Base-by-base conservation (phyloP, 2,888 invertebrate genomes). In the Lasioglossum morio region DNA sequence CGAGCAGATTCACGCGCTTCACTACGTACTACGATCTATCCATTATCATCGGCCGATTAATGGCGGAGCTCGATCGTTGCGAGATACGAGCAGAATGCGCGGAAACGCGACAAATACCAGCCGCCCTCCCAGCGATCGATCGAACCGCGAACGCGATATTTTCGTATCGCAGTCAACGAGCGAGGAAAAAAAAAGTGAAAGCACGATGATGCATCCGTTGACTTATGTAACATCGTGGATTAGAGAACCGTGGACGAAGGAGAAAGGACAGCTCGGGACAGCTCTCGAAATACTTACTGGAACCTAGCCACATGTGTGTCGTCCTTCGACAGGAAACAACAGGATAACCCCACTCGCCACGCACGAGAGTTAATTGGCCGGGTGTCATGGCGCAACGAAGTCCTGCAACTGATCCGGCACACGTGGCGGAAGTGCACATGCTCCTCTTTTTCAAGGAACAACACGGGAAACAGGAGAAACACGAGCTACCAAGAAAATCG, bases 271-370 rank as follows among this genome's bases (percentile, higher is more conserved):
- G 27, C n/a, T 75, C 23, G 72, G 72, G 81, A 72, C 82, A 78
- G 72, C 81, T 84, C 46, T 84, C 53, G 72, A 84, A 84, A 84
- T 72, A 37, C 74, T 84, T 88, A 79, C 89, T 75, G 81, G 84
- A 79, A 87, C 37, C 72, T 53, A 57, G 80, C 70, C 86, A 66
- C 90, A 90, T 81, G 84, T 90, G 91, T 86, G 48, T 86, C 70
- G 77, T 88, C 88, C 87, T 88, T 90, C 81, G 78, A 73, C 87
- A 84, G 88, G 85, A 90, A 90, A 75, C 80, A 82, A 82, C 60
- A 77, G 73, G 74, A 34, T 79, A 79, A 85, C 75, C 48, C 79
- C 63, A n/a, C 82, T 40, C 74, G 57, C 43, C 79, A 72, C 77
- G 66, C 53, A 53, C 63, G 37, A 48, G 27, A 72, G 79, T 84